These are phyloP conservation scores for Tanypteryx hageni DNA, from an alignment of 2,888 invertebrate species.

Conservation along the genomic window DNA sequence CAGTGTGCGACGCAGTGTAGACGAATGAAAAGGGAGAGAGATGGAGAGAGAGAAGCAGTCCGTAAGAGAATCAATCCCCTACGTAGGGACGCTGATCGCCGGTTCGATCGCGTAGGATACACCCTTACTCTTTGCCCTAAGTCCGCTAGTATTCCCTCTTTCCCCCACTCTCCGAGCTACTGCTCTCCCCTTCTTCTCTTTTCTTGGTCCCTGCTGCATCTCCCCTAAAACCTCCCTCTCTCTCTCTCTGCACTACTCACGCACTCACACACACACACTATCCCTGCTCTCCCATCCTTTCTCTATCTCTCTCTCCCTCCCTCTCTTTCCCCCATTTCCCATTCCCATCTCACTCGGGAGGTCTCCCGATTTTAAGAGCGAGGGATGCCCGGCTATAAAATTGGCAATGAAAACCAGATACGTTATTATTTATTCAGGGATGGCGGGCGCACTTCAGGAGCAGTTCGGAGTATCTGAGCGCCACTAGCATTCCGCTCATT, in stretches of 20 bases:
- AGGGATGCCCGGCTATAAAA: conserved; percentile 62
- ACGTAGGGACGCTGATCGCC: neutral
- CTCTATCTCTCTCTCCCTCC: neutral
- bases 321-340: neutral
- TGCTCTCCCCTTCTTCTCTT: neutral
- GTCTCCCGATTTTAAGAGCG: conserved; percentile 58
- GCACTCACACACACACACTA: neutral
- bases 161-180: no score
- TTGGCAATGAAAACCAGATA: conserved; percentile 64
- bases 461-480: conserved; percentile 43
- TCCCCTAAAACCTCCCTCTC: neutral
- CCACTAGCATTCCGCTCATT: conserved; percentile 49
- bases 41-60: neutral
- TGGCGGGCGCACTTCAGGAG: conserved; percentile 58
- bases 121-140: no score
- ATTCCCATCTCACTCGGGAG: conserved; percentile 39
- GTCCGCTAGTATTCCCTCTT: no score
- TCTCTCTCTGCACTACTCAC: neutral
- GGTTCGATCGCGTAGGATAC: neutral
- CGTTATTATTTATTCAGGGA: conserved; percentile 62
- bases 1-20: neutral
- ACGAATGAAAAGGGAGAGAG: neutral
- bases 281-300: neutral
- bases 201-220: neutral
- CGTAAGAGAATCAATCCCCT: neutral